Evolutionary conservation across 2,113 vertebrate genomes (phyloP), one percentile per base, ranked within the genome.

Genomic region (Stigmatopora argus): DNA sequence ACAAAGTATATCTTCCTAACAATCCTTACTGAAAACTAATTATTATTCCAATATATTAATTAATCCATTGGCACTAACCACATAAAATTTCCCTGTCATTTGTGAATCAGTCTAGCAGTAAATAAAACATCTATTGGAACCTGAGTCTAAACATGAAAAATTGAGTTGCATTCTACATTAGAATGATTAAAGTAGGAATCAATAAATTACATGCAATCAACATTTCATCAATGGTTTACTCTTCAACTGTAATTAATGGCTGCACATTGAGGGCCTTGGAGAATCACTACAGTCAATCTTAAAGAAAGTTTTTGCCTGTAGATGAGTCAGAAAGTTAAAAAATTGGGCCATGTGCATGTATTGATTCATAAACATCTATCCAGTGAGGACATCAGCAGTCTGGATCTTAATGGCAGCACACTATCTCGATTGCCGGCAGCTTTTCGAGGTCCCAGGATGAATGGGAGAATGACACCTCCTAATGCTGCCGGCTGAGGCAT

Each of bases 401-500:
- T 77, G 47, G 63, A 65, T 63, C 64, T 74, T 75, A 77, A 73
- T 71, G 64, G 72, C 75, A 78, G 75, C 67, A 59, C 46, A 0
- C 65, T 64, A 63, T 72, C 51, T 60, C 48, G 26, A 52, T 67
- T 62, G 65, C 67, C 64, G 71, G 17, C 64, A 70, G 67, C 66
- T 52, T 78, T 66, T 56, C 56, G 49, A 61, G 63, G 66, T 79
- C 72, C 76, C 65, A 52, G 70, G 69, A 77, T 83, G 72, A 83
- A 82, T 67, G 62, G 57, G 67, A 75, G 51, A 82, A 73, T 79
- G 80, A 83, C 83, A 85, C 73, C 69, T 75, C 66, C 55, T 75
- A 84, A 84, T 70, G 77, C 76, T 83, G 65, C 57, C 62, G 82
- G 72, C 79, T 73, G 70, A 72, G 70, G 57, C 48, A 71, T 70